Base-by-base conservation (phyloP, 2,113 vertebrate genomes). In the Scomber scombrus region DNA sequence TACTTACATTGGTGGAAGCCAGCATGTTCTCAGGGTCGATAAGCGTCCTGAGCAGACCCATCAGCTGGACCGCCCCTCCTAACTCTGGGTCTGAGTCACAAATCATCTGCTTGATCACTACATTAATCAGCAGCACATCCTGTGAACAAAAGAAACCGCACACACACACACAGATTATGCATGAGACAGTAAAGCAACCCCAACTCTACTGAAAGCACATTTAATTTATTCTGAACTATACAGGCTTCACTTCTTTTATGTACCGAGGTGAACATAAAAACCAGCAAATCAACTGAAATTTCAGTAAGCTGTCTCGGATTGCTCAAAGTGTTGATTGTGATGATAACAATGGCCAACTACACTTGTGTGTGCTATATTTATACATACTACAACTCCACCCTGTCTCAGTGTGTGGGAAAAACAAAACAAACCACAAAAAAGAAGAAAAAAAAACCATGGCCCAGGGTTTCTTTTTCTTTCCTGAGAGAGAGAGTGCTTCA, bases 51-150 rank as follows among this genome's bases (percentile, higher is more conserved):
- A 99, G 95, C 58, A 99, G 96, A 78, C 98, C 98, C 98, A 99
- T 99, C 61, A 99, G 89, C 92, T 99, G 98, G 78, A 99, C 98
- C 2, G 98, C 98, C 5, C 98, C 98, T 29, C 98, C 98, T 1
- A 99, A 95, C 78, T 99, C 98, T 0, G 98, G 98, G 83, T 99
- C 98, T 0, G 97, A 97, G 89, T 99, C 98, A 34, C 98, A 99
- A 87, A 99, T 99, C 98, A 99, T 99, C 95, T 99, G 98, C 93
- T 99, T 98, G 77, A 99, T 99, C 78, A 99, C 97, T 74, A 99
- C 97, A n/a, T 99, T 99, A 89, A 99, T 99, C 87, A 99, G 96
- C 81, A 99, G 95, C 76, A 99, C 98, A 80, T 99, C 98, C 98
- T 99, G 92, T 4, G 55, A 71, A 50, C 5, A 62, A 52, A 57